phyloP scores from a whole-genome alignment of 2,888 invertebrate genomes.

The Podabrus alpinus region DNA sequence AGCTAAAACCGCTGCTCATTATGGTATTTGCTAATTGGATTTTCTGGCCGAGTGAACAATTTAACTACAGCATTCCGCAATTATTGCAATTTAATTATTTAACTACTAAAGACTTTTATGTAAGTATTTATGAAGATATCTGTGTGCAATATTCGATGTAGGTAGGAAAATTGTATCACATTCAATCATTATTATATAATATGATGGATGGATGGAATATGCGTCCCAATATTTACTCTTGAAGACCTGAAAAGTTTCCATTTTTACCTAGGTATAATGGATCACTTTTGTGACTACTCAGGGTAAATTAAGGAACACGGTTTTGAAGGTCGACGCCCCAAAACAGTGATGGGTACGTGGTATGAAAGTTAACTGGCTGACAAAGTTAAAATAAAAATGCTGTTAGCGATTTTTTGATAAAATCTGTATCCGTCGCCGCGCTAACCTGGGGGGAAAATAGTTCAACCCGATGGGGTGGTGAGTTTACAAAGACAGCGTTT shows the following conservation, averaged over 20 bases:
- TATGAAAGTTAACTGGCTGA: background rate
- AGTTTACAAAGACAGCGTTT: no score
- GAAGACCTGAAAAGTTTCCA: background rate
- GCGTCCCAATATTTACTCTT: background rate
- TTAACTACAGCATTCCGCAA: background rate
- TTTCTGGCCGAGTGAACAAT: background rate
- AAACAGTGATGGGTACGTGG: background rate
- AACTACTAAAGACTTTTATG: background rate
- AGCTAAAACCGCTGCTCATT: background rate
- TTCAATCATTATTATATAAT: background rate
- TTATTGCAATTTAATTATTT: background rate
- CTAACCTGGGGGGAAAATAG: no score
- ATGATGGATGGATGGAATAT: background rate
- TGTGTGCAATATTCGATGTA: background rate
- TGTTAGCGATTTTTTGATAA: no score
- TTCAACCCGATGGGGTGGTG: no score
- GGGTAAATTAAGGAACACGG: background rate
- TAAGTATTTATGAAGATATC: background rate
- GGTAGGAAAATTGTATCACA: background rate
- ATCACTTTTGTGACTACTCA: background rate
- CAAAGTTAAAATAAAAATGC: no score
- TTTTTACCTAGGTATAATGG: background rate
- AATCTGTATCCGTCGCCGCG: no score
- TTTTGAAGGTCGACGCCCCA: background rate
- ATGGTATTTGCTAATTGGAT: background rate